Evolutionary conservation across 1,140 invertebrate species (phyloP).

Genomic region (Camponotus vicinus): DNA sequence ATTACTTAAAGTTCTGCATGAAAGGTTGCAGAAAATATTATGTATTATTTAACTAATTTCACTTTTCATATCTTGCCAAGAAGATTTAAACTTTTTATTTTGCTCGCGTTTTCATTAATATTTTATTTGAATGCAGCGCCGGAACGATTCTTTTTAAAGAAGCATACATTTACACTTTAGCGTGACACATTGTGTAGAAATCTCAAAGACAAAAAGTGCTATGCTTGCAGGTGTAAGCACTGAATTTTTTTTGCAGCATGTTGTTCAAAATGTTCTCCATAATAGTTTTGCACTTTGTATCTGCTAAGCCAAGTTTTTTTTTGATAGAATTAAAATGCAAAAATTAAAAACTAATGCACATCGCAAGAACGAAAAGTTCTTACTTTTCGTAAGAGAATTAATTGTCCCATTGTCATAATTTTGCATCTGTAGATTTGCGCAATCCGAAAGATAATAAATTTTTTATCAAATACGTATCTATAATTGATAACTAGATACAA

Average conservation of each 20-base stretch:
- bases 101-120: background rate
- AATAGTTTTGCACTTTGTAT: background rate
- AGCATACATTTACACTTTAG: slow-evolving; percentile 14
- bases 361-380: background rate
- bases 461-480: background rate
- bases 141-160: background rate
- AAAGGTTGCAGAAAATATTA: slow-evolving; percentile 14
- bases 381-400: background rate
- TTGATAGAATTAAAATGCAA: background rate
- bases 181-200: slow-evolving; percentile 55
- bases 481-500: background rate
- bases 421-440: background rate
- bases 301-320: background rate
- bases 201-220: slow-evolving; percentile 27
- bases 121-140: background rate
- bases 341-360: background rate
- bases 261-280: background rate
- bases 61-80: background rate
- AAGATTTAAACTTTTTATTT: slow-evolving; percentile 40
- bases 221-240: background rate
- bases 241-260: background rate
- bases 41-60: slow-evolving; percentile 27
- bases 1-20: background rate
- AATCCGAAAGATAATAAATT: background rate
- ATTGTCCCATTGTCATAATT: background rate